Percentiles rank a stretch among this genome's conserved stretches.
These are phyloP conservation scores for Altica lythri DNA, from an alignment of 2,888 invertebrate species.

Conservation along the genomic window DNA sequence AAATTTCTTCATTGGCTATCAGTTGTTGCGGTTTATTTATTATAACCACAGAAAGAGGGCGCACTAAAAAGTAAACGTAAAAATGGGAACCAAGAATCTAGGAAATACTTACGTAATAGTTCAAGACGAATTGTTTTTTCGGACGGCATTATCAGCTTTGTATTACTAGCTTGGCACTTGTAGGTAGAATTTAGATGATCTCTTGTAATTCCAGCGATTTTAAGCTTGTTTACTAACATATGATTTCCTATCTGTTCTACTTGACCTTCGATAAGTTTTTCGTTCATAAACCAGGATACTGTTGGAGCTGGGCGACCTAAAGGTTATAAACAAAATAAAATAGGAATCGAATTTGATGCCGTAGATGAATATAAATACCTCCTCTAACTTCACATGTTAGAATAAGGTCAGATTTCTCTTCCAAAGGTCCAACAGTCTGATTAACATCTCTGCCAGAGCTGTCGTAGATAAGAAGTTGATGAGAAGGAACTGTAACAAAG, in stretches of 20 bases:
- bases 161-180: constrained; percentile 86
- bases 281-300: constrained; percentile 83
- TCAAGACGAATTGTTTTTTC: constrained; percentile 83
- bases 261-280: constrained; percentile 71
- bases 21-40: constrained; percentile 76
- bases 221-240: constrained; percentile 79
- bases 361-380: constrained; percentile 73
- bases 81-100: background rate
- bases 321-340: too few species aligned
- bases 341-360: too few species aligned
- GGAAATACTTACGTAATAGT: constrained; percentile 74
- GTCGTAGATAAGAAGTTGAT: constrained; percentile 83
- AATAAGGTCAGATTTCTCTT: constrained; percentile 79
- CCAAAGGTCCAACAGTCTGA: constrained; percentile 78
- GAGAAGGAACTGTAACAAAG: constrained; percentile 79
- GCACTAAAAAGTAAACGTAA: constrained; percentile 64
- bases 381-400: constrained; percentile 87
- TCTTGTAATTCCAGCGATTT: constrained; percentile 73
- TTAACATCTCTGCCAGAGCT: constrained; percentile 82
- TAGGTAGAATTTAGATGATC: constrained; percentile 83
- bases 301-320: constrained; percentile 81
- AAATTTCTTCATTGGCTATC: constrained; percentile 79
- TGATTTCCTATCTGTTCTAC: constrained; percentile 72
- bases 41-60: constrained; percentile 78
- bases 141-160: constrained; percentile 81